phyloP scores from a whole-genome alignment of 2,888 invertebrate genomes.

The Margaritifera margaritifera region DNA sequence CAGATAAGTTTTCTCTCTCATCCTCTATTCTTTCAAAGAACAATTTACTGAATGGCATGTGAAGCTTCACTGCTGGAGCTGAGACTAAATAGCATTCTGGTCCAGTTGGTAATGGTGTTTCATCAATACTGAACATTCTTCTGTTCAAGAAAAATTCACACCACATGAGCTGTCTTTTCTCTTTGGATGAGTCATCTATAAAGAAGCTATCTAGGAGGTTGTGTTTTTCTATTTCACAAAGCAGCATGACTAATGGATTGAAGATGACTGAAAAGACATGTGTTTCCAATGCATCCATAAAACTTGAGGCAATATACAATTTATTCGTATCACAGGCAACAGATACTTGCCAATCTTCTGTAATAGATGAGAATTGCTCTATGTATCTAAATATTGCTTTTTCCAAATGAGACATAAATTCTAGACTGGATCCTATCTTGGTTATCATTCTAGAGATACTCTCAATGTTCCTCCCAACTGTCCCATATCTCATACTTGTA shows the following conservation, averaged over 20 bases:
- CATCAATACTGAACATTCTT: constrained; percentile 14
- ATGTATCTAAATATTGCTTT: too few relatives aligned
- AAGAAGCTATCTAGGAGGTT: constrained; percentile 28
- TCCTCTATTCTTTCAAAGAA: constrained; percentile 27
- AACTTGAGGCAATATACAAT: constrained; percentile 21
- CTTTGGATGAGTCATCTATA: constrained; percentile 2
- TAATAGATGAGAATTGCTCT: too few relatives aligned
- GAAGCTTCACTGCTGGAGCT: constrained; percentile 12
- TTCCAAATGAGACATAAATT: too few relatives aligned
- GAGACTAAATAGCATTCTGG: constrained; percentile 41
- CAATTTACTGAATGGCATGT: constrained; percentile 34
- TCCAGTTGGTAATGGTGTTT: constrained; percentile 25
- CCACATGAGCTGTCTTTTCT: constrained; percentile 16
- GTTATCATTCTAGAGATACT: too few relatives aligned
- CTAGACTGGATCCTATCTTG: too few relatives aligned
- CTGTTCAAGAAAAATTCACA: constrained; percentile 7
- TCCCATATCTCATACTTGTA: too few relatives aligned
- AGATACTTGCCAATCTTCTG: constrained; percentile 22
- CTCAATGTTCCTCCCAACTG: too few relatives aligned
- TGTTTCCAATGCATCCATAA: constrained; percentile 34
- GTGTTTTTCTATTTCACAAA: constrained; percentile 29
- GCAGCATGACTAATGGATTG: constrained; percentile 30
- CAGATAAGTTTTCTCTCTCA: constrained; percentile 29
- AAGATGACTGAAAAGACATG: constrained; percentile 23
- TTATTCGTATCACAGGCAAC: constrained; percentile 31